phyloP scores from a whole-genome alignment of 35 echinoderm and acorn worm genomes.

The Diadema setosum region DNA sequence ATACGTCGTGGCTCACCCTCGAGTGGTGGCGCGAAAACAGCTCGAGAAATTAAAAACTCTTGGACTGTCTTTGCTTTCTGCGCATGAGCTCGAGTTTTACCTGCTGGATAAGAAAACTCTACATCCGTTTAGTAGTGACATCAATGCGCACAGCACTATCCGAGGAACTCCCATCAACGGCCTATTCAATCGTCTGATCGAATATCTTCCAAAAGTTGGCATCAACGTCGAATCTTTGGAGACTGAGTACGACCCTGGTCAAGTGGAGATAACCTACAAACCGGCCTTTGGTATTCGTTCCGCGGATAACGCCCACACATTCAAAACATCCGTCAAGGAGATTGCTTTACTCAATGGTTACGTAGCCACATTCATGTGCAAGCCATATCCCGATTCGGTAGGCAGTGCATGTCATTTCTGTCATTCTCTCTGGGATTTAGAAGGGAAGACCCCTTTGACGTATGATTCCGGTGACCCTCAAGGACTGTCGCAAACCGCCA shows the following conservation, averaged over 20 bases:
- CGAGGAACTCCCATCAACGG: background rate
- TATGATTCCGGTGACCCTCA: slow-evolving; percentile 10
- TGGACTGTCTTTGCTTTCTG: slow-evolving; percentile 44
- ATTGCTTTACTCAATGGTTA: slow-evolving; percentile 38
- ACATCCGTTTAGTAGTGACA: background rate
- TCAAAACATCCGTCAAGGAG: slow-evolving; percentile 53
- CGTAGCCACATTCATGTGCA: slow-evolving; percentile 60
- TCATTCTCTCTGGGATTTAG: slow-evolving; percentile 48
- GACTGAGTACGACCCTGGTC: slow-evolving; percentile 18
- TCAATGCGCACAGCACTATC: background rate
- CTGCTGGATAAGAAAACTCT: background rate
- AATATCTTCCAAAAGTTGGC: slow-evolving; percentile 32
- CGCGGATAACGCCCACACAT: slow-evolving; percentile 53
- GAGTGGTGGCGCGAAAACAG: slow-evolving; percentile 44
- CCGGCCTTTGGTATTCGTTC: slow-evolving; percentile 54
- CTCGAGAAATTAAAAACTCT: slow-evolving; percentile 17
- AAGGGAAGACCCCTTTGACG: slow-evolving; percentile 2
- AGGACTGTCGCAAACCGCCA: slow-evolving; percentile 20
- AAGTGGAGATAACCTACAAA: slow-evolving; percentile 49
- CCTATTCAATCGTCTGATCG: slow-evolving; percentile 35
- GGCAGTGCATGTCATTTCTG: background rate
- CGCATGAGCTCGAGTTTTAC: slow-evolving; percentile 63
- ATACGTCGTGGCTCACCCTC: background rate
- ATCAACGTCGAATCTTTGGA: slow-evolving; percentile 46
- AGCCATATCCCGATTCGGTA: background rate